A percentile compares a stretch with the other conserved stretches of the same genome.
phyloP scores from a whole-genome alignment of 2,113 vertebrate genomes.

The Apistogramma diplotaenia region DNA sequence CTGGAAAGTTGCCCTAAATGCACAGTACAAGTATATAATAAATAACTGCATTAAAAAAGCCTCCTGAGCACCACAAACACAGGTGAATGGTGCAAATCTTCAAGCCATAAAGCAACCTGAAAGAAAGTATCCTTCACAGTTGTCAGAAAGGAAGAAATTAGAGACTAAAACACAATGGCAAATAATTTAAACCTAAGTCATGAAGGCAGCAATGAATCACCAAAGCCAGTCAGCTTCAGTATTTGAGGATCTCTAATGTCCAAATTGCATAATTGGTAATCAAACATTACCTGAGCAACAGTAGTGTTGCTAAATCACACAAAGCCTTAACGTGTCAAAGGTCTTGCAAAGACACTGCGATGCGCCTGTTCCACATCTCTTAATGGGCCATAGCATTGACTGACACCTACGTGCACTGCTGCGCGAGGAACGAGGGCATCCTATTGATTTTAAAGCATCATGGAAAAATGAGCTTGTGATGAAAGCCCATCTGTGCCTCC shows the following conservation, averaged over 20 bases:
- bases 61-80: background rate
- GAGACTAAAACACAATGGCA: background rate
- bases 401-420: background rate
- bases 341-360: background rate
- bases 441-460: conserved; percentile 54
- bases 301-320: background rate
- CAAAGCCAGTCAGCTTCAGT: background rate
- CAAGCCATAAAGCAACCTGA: too few species aligned
- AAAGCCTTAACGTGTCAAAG: background rate
- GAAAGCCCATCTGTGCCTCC: conserved; percentile 14
- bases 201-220: background rate
- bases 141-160: background rate
- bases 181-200: too few species aligned
- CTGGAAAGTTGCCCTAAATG: background rate
- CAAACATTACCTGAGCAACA: background rate
- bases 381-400: conserved; percentile 39
- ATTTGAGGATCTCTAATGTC: background rate
- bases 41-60: background rate
- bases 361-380: background rate
- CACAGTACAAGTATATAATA: background rate
- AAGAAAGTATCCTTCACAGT: background rate
- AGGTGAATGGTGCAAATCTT: too few species aligned
- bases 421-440: conserved; percentile 40
- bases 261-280: background rate
- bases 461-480: conserved; percentile 34